These are phyloP conservation scores for Oncorhynchus nerka DNA, from an alignment of 2,113 vertebrate species.

Conservation along the genomic window DNA sequence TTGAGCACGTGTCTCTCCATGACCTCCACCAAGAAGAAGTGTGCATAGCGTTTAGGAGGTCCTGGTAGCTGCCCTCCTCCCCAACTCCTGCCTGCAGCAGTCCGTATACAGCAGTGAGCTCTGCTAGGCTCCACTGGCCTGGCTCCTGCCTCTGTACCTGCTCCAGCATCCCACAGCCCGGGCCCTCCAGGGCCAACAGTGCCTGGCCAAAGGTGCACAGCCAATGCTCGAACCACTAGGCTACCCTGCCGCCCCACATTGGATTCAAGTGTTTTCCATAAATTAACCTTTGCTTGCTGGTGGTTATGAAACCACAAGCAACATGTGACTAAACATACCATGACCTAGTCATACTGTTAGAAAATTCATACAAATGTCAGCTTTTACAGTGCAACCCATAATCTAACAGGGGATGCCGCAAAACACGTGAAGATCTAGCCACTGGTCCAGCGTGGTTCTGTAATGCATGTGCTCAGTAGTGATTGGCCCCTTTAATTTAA, in stretches of 20 bases:
- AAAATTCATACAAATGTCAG: no score
- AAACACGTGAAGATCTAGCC: no score
- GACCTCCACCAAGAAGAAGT: constrained; percentile 71
- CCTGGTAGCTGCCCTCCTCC: constrained; percentile 59
- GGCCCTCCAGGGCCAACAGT: constrained; percentile 72
- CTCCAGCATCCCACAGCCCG: constrained; percentile 51
- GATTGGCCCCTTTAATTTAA: not conserved
- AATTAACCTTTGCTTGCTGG: no score
- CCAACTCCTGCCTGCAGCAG: constrained; percentile 67
- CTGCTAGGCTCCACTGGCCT: constrained; percentile 66
- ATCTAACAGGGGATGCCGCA: no score
- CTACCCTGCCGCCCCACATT: no score
- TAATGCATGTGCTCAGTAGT: not conserved
- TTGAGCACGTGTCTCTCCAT: constrained; percentile 74
- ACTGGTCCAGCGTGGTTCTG: no score
- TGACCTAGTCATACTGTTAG: no score
- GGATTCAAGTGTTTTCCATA: no score
- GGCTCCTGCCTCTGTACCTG: constrained; percentile 69
- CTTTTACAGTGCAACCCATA: no score
- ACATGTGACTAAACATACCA: no score
- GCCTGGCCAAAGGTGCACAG: constrained; percentile 80
- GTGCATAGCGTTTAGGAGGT: constrained; percentile 80
- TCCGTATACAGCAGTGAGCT: constrained; percentile 75
- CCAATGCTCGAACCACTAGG: no score
- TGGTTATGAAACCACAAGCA: no score